Evolutionary conservation across 2,888 invertebrate genomes (phyloP), one percentile per base, ranked within the genome.

Genomic region (Helicoverpa assulta): DNA sequence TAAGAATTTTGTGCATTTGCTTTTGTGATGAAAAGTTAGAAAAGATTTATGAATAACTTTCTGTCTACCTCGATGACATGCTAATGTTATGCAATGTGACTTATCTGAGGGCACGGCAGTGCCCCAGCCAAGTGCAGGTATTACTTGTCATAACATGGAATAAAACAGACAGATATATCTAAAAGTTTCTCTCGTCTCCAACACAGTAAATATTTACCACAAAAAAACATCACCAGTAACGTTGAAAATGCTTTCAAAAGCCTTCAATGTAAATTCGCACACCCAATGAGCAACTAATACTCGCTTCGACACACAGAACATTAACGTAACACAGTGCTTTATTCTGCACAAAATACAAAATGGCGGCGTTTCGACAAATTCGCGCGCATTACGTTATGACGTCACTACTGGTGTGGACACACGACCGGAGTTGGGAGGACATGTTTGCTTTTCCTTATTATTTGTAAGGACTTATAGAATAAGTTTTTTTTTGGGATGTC

Each of bases 341-440:
- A 76, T 80, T 81, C 67, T 56, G 63, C 60, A 70, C 76, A 83
- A 83, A 83, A 83, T 83, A 68, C 76, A 83, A 83, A 83, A 83
- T 83, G 76, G 83, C 71, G 70, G 80, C 70, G 33, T 81, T 81
- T 82, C 81, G 73, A 81, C 81, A 76, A 83, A 82, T 84, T 83
- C 76, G 70, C 78, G 78, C 82, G 55, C 62, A 72, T 72, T 62
- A 62, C 66, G 70, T 54, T 78, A 72, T 84, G 84, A 82, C 82
- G 83, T 83, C 77, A 81, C 50, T 21, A 33, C 40, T 72, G 65
- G 47, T 65, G 80, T 77, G 69, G 53, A 64, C 71, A 74, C 62
- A 58, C 61, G 12, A 21, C n/a, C 2, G 43, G 37, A 16, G 5
- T 43, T 43, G 4, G 26, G 21, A 50, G 76, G 78, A 76, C 51